Percentiles rank a stretch among this genome's conserved stretches.
Conservation (phyloP, 2,797 vertebrate genomes). For the Helicolenus hilgendorfi region DNA sequence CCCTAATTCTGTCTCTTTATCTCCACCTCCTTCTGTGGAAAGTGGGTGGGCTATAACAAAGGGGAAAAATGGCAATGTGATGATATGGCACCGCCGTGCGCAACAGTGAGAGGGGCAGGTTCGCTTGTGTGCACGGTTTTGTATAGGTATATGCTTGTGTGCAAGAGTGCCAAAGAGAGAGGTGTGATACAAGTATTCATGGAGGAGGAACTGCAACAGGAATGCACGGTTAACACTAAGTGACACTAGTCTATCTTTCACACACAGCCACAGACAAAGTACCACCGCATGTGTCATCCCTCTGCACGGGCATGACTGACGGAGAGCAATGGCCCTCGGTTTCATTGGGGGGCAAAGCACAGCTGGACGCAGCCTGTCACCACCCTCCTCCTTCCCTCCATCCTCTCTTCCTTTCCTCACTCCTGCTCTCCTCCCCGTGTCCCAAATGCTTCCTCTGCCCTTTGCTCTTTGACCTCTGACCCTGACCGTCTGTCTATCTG, state of each 20-base stretch:
- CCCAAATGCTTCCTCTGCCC: conserved; percentile 88
- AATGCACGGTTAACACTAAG: conserved; percentile 16
- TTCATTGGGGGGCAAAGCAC: conserved; percentile 57
- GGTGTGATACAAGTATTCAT: not conserved
- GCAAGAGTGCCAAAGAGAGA: not conserved
- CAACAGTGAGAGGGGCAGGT: not conserved
- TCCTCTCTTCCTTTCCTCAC: conserved; percentile 75
- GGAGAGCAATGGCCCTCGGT: conserved; percentile 39
- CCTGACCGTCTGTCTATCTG: conserved; percentile 66
- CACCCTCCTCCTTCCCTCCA: conserved; percentile 52
- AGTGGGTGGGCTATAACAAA: not conserved
- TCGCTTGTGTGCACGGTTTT: not conserved
- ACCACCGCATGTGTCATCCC: not conserved
- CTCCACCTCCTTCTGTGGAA: not conserved
- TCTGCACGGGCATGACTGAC: conserved; percentile 33
- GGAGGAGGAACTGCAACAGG: conserved; percentile 6
- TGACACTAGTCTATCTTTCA: not conserved
- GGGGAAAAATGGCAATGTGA: conserved; percentile 1
- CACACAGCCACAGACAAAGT: not conserved
- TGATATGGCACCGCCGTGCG: not conserved
- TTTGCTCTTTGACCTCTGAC: conserved; percentile 83
- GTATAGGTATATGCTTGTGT: not conserved
- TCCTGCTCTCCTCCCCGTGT: conserved; percentile 48
- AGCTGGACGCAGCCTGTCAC: conserved; percentile 84
- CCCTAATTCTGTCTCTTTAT: not conserved